These are phyloP conservation scores for Plebejus melissa DNA, from an alignment of 2,888 invertebrate genomes.

Conservation along the genomic window DNA sequence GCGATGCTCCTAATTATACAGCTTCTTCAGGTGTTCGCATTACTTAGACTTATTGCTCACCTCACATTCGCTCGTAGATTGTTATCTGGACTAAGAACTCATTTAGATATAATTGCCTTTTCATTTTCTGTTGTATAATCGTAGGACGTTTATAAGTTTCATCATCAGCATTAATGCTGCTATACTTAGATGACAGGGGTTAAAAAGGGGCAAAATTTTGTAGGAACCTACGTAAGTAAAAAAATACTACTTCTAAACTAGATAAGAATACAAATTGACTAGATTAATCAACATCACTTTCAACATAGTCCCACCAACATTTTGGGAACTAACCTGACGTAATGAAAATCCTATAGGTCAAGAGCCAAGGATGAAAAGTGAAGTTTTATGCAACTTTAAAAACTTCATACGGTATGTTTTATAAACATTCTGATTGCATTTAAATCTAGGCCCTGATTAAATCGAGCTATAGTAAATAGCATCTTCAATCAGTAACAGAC, in stretches of 20 bases:
- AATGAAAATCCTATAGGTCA: too few species aligned
- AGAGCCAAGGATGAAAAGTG: too few species aligned
- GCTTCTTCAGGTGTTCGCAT: constrained; percentile 49
- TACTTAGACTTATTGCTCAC: constrained; percentile 41
- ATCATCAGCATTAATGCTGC: neutral
- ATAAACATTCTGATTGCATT: neutral
- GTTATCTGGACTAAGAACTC: constrained; percentile 37
- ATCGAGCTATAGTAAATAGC: neutral
- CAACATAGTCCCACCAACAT: too few species aligned
- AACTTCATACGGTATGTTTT: neutral
- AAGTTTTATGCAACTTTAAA: neutral
- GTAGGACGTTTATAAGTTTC: constrained; percentile 7
- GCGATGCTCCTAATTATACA: constrained; percentile 47
- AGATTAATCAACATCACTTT: too few species aligned
- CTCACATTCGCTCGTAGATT: constrained; percentile 32
- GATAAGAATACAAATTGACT: too few species aligned
- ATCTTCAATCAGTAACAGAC: neutral
- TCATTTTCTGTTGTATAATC: constrained; percentile 25
- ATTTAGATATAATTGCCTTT: constrained; percentile 19
- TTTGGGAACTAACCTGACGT: too few species aligned
- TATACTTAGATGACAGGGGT: neutral
- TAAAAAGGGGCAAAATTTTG: too few species aligned
- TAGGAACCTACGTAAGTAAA: too few species aligned
- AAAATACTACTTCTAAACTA: too few species aligned
- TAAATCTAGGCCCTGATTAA: neutral